Conservation (phyloP, 2,113 vertebrate species). For the Melanotaenia duboulayi region DNA sequence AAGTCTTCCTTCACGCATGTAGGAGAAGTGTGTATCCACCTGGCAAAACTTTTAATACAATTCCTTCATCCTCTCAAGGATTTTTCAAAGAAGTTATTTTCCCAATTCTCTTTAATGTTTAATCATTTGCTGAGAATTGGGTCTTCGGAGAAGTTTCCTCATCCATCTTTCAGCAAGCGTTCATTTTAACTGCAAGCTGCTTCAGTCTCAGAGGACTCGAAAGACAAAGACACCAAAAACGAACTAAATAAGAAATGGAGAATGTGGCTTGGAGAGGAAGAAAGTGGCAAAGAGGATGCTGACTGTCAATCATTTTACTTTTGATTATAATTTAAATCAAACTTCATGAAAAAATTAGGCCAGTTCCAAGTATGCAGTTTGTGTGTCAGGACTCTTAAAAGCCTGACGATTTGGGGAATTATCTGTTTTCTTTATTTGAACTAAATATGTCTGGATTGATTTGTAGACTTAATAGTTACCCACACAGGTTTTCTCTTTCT, state of each 20-base stretch:
- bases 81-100: conserved; percentile 69
- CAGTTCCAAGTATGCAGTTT: not conserved
- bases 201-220: conserved; percentile 59
- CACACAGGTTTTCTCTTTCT: conserved; percentile 16
- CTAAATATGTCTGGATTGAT: conserved; percentile 34
- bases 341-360: conserved; percentile 8
- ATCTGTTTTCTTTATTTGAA: conserved; percentile 7
- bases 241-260: conserved; percentile 56
- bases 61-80: conserved; percentile 64
- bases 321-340: conserved; percentile 51
- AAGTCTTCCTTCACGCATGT: conserved; percentile 16
- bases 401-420: not conserved
- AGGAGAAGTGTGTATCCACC: conserved; percentile 50
- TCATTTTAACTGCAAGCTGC: conserved; percentile 67
- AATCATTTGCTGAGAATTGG: conserved; percentile 67
- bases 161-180: conserved; percentile 72
- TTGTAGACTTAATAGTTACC: conserved; percentile 33
- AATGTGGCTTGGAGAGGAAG: conserved; percentile 25
- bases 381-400: not conserved
- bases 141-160: conserved; percentile 69
- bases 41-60: conserved; percentile 57
- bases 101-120: conserved; percentile 70
- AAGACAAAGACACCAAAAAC: conserved; percentile 66
- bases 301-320: conserved; percentile 64
- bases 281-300: not conserved